Base-by-base conservation (phyloP, 1,140 invertebrate genomes). In the Pectinophora gossypiella region DNA sequence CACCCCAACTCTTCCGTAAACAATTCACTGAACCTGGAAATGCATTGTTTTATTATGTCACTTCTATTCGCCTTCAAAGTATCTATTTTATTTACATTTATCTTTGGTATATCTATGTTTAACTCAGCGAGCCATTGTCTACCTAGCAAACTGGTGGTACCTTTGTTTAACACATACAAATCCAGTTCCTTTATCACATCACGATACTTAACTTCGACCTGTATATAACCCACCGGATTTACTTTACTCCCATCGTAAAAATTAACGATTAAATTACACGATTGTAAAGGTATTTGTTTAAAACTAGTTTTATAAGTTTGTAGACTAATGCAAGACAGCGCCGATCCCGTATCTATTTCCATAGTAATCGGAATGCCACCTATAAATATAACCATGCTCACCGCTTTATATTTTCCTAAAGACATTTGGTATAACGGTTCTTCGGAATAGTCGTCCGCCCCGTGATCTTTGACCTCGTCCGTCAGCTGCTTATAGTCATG, bases 301-400 rank as follows among this genome's bases (percentile, higher is more conserved):
- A 45, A 45, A n/a, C 9, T 3, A 1, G 12, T 45, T 4, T 10
- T 20, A 22, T 45, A 45, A 1, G 19, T 45, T 45, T 45, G 43
- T 1, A 7, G 10, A 22, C 43, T 45, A 16, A 45, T 45, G 21
- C 43, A 45, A n/a, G 43, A 45, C 12, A 45, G 21, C 21, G 43
- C 43, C 21, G 43, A 21, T 21, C 43, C 43, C 1, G 43, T 45
- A 12, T 45, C 43, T 21, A 45, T 16, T 20, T 48, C 47, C 9
- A 23, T 27, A 18, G 15, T 27, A n/a, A 36, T 3, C 1, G n/a
- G 2, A 21, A 4, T 45, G 21, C 21, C 21, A 12, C 21, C 15
- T 12, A 45, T 20, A 21, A 10, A 21, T 4, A 45, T 9, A n/a
- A 20, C 21, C 21, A 45, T n/a, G 43, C 43, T 45, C 19, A 45